A percentile compares a stretch with the other conserved stretches of the same genome.
These are phyloP conservation scores for Zophobas atratus DNA, from an alignment of 1,140 invertebrate genomes.

Conservation along the genomic window DNA sequence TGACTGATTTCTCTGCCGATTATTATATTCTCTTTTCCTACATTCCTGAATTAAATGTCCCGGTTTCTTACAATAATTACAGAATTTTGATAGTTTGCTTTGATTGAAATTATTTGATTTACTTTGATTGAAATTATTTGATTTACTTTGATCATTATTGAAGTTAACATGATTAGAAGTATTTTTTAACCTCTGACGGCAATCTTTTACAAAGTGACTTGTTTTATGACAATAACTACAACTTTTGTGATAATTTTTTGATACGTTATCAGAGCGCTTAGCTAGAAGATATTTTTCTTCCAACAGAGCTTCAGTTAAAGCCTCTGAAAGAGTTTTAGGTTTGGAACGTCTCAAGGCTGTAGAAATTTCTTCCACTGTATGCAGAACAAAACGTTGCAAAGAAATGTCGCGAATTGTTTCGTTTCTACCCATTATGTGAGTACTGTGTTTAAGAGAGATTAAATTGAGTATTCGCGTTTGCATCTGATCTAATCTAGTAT, in stretches of 20 bases:
- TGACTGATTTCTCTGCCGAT: constrained; percentile 28
- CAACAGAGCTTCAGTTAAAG: constrained; percentile 32
- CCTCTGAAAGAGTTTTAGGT: constrained; percentile 36
- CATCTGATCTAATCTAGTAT: too few species aligned
- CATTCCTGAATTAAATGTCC: constrained; percentile 55
- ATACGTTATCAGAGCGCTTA: too few species aligned
- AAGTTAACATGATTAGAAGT: too few species aligned
- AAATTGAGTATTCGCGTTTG: too few species aligned
- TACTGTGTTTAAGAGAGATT: too few species aligned
- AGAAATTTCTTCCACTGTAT: constrained; percentile 50
- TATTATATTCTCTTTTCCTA: constrained; percentile 53
- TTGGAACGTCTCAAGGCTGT: constrained; percentile 23
- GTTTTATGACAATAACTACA: too few species aligned
- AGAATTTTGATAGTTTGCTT: constrained; percentile 42
- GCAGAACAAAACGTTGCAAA: constrained; percentile 43
- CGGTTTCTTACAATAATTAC: constrained; percentile 53
- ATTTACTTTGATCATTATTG: too few species aligned
- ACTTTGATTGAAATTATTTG: constrained; percentile 38
- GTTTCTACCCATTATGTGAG: constrained; percentile 2
- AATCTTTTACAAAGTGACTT: too few species aligned
- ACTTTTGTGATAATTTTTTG: too few species aligned
- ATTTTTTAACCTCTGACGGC: too few species aligned
- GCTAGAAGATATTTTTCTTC: constrained; percentile 45
- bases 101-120: constrained; percentile 39
- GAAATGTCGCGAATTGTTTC: constrained; percentile 47